Conservation (phyloP, 2,113 vertebrate genomes). For the Ivindomyrus marchei region DNA sequence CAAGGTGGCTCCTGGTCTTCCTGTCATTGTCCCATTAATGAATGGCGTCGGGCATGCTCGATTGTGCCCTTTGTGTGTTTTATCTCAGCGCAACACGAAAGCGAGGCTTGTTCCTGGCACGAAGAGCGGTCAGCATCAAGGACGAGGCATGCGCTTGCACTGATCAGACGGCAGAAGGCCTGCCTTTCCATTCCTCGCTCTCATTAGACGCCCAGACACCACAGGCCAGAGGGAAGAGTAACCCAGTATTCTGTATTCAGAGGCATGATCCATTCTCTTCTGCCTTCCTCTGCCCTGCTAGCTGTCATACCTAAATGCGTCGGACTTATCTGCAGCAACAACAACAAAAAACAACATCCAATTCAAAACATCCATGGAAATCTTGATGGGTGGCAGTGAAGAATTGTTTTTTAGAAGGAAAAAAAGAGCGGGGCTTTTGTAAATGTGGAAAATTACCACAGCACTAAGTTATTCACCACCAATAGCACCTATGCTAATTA, state of each 20-base stretch:
- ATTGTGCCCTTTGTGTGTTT: not conserved
- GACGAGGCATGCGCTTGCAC: not conserved
- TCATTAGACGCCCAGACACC: conserved; percentile 12
- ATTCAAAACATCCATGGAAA: not conserved
- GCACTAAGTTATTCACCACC: too few species aligned
- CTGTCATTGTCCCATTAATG: not conserved
- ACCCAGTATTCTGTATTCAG: conserved; percentile 9
- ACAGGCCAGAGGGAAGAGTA: conserved; percentile 18
- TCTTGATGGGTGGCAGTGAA: not conserved
- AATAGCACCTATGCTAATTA: not conserved
- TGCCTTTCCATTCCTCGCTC: not conserved
- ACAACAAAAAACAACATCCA: not conserved
- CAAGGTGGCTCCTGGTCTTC: not conserved
- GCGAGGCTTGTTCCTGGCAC: not conserved
- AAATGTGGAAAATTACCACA: not conserved
- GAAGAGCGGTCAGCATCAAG: not conserved
- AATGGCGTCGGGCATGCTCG: not conserved
- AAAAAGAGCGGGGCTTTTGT: not conserved
- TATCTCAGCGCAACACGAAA: conserved; percentile 8
- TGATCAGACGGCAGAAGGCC: not conserved
- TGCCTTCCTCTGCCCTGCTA: not conserved
- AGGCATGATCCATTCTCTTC: not conserved
- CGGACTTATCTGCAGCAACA: not conserved
- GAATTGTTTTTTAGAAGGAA: not conserved
- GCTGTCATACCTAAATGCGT: conserved; percentile 1